A percentile compares a stretch with the other conserved stretches of the same genome.
phyloP scores from a whole-genome alignment of 2,888 invertebrate species.

The Tetragonisca angustula region DNA sequence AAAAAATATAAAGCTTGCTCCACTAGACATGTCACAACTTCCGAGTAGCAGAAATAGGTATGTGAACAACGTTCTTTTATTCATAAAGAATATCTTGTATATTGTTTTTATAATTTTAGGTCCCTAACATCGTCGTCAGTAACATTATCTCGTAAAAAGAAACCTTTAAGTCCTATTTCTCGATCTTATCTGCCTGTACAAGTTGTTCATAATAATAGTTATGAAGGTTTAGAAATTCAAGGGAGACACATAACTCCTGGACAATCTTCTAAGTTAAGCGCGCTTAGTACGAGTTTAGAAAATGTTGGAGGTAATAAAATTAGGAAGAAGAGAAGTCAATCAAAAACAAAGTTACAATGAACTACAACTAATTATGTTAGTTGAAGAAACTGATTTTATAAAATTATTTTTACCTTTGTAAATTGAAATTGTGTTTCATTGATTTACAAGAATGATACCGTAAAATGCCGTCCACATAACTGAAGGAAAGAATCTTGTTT shows the following conservation, averaged over 20 bases:
- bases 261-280: conserved; percentile 68
- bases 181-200: conserved; percentile 65
- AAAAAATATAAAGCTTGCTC: conserved; percentile 80
- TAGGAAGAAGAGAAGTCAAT: conserved; percentile 60
- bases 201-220: conserved; percentile 53
- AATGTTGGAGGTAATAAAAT: conserved; percentile 63
- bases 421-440: conserved; percentile 18
- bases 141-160: conserved; percentile 68
- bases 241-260: conserved; percentile 74
- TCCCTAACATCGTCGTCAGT: conserved; percentile 68
- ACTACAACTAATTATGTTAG: conserved; percentile 9
- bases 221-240: conserved; percentile 71
- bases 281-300: conserved; percentile 62
- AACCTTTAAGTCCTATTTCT: conserved; percentile 78
- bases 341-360: conserved; percentile 46
- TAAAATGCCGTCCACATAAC: not conserved
- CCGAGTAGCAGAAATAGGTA: conserved; percentile 79
- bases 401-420: conserved; percentile 4
- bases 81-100: conserved; percentile 1
- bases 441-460: not conserved
- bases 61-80: conserved; percentile 16
- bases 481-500: not conserved
- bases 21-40: conserved; percentile 79
- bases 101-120: conserved; percentile 55
- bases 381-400: conserved; percentile 4